Percentiles rank a stretch among this genome's conserved stretches.
phyloP scores from a whole-genome alignment of 2,797 vertebrate genomes.

The Sebastes hubbsi region DNA sequence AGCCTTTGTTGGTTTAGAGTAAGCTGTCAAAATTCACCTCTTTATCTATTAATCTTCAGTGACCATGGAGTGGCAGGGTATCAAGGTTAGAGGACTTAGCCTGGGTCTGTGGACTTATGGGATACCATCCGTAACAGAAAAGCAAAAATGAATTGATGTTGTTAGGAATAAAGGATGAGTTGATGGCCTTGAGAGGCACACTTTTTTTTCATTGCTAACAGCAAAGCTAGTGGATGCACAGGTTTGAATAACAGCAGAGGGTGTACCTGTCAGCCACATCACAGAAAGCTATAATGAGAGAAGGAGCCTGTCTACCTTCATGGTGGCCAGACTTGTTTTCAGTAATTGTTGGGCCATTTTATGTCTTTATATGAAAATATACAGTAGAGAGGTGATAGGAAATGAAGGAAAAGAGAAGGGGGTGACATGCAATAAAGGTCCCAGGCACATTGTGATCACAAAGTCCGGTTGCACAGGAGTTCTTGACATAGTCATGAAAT shows the following conservation, averaged over 20 bases:
- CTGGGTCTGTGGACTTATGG: neutral
- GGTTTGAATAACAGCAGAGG: neutral
- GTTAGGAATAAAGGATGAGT: neutral
- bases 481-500: too few species aligned
- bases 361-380: neutral
- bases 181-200: neutral
- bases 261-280: neutral
- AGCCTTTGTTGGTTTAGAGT: neutral
- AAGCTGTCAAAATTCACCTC: neutral
- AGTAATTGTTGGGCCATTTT: neutral
- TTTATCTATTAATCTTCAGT: neutral
- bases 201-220: neutral
- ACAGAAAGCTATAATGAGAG: neutral
- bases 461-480: too few species aligned
- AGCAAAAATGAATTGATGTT: neutral
- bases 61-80: neutral
- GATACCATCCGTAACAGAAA: neutral
- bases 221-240: neutral
- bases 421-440: neutral
- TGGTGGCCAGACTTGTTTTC: neutral
- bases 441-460: too few species aligned
- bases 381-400: neutral
- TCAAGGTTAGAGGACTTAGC: neutral
- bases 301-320: neutral
- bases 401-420: neutral